Conservation (phyloP, 2,888 invertebrate species). For the Gastrophysa polygoni region DNA sequence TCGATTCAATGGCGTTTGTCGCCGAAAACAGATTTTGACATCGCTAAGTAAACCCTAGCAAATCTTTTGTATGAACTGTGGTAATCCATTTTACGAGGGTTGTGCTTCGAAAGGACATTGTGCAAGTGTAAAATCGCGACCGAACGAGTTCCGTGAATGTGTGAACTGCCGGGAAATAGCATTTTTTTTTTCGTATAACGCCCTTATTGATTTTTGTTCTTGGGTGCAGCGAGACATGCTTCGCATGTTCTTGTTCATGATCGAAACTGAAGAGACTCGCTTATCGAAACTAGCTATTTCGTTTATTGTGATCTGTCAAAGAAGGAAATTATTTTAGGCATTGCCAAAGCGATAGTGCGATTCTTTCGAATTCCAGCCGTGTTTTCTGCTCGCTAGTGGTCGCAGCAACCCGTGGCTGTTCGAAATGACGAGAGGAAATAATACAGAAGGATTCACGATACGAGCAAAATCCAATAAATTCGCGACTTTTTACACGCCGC, state of each 20-base stretch:
- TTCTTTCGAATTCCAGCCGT: slow-evolving; percentile 29
- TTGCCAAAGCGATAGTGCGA: slow-evolving; percentile 36
- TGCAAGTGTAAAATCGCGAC: slow-evolving; percentile 27
- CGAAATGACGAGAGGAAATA: slow-evolving; percentile 32
- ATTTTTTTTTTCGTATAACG: slow-evolving; percentile 50
- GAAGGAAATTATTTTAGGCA: slow-evolving; percentile 26
- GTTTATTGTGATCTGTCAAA: slow-evolving; percentile 35
- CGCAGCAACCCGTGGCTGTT: slow-evolving; percentile 39
- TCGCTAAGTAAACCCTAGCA: slow-evolving; percentile 25
- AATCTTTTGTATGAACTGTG: slow-evolving; percentile 23
- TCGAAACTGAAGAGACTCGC: slow-evolving; percentile 27
- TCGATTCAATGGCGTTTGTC: slow-evolving; percentile 59
- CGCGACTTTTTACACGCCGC: slow-evolving; percentile 1
- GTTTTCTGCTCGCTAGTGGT: slow-evolving; percentile 33
- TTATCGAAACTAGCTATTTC: slow-evolving; percentile 38
- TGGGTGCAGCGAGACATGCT: slow-evolving; percentile 53
- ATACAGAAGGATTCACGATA: slow-evolving; percentile 17
- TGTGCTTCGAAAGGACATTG: slow-evolving; percentile 22
- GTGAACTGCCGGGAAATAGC: slow-evolving; percentile 28
- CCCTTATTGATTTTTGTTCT: slow-evolving; percentile 59
- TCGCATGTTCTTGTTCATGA: slow-evolving; percentile 43
- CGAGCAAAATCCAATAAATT: slow-evolving; percentile 13
- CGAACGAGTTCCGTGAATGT: slow-evolving; percentile 21
- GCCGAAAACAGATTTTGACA: slow-evolving; percentile 50
- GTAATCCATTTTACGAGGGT: slow-evolving; percentile 21